Conservation (phyloP, 2,797 vertebrate species). For the Delichon dasypus region DNA sequence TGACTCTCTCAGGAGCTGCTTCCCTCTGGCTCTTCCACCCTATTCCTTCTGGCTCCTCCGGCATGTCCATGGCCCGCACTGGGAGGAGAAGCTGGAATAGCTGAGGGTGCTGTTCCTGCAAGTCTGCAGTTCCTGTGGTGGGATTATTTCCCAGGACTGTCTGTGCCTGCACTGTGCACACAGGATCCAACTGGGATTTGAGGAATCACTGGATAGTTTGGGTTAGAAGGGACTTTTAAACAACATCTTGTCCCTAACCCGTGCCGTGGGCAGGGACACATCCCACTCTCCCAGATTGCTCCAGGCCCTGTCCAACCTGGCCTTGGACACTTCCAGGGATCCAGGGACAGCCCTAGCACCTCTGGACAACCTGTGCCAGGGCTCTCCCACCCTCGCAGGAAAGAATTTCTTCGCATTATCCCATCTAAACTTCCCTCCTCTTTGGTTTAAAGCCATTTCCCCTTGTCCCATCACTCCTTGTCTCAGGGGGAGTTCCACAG, state of each 20-base stretch:
- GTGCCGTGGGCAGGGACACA: fast-evolving
- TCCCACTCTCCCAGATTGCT: fast-evolving
- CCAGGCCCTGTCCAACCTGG: fast-evolving
- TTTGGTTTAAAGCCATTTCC: not conserved
- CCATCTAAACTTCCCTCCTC: not conserved
- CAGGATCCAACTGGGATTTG: not conserved
- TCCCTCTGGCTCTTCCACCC: not conserved
- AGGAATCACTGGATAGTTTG: not conserved
- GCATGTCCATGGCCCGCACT: fast-evolving
- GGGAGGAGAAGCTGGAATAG: not conserved
- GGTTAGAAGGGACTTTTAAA: not conserved
- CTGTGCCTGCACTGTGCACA: not conserved
- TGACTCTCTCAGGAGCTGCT: not conserved
- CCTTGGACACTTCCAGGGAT: not conserved
- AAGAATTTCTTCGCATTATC: not conserved
- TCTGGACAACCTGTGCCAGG: not conserved
- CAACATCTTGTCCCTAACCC: not conserved
- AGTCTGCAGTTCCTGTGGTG: not conserved
- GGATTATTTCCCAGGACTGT: not conserved
- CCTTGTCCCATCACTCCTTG: not conserved
- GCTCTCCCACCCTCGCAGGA: fast-evolving
- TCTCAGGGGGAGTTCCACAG: fast-evolving
- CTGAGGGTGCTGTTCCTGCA: fast-evolving
- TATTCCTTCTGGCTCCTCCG: not conserved
- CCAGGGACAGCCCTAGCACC: no score